These are phyloP conservation scores for Zaprionus gabonicus DNA, from an alignment of 1,140 invertebrate genomes.

Conservation along the genomic window DNA sequence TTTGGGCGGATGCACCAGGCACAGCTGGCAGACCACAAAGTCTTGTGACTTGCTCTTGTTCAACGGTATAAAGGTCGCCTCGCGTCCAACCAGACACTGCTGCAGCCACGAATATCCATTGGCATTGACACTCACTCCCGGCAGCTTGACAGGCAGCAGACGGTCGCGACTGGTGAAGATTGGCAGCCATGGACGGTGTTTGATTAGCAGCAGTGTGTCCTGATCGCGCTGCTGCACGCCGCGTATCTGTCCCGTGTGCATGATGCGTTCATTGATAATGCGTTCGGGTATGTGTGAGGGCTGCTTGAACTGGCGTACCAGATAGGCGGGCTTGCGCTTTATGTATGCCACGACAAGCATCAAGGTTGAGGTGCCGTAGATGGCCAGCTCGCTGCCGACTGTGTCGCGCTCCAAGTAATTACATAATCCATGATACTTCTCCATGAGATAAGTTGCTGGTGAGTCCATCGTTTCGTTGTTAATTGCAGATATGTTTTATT, in stretches of 20 bases:
- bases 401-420: constrained; percentile 80
- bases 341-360: constrained; percentile 73
- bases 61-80: constrained; percentile 76
- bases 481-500: constrained; percentile 29
- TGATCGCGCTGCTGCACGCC: constrained; percentile 70
- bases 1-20: constrained; percentile 76
- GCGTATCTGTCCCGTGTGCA: constrained; percentile 75
- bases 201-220: constrained; percentile 74
- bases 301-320: constrained; percentile 80
- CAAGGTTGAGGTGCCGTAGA: constrained; percentile 72
- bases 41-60: constrained; percentile 65
- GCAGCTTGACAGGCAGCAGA: constrained; percentile 72
- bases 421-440: constrained; percentile 77
- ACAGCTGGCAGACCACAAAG: constrained; percentile 75
- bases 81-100: constrained; percentile 72
- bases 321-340: constrained; percentile 78
- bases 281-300: constrained; percentile 79
- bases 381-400: constrained; percentile 66
- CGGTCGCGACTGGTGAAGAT: constrained; percentile 69
- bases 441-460: constrained; percentile 48
- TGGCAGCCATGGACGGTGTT: constrained; percentile 69
- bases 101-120: constrained; percentile 79
- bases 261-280: constrained; percentile 75
- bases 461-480: constrained; percentile 47
- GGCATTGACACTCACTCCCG: constrained; percentile 70